Base-by-base conservation (phyloP, 2,113 vertebrate genomes). In the Irena cyanogastra region DNA sequence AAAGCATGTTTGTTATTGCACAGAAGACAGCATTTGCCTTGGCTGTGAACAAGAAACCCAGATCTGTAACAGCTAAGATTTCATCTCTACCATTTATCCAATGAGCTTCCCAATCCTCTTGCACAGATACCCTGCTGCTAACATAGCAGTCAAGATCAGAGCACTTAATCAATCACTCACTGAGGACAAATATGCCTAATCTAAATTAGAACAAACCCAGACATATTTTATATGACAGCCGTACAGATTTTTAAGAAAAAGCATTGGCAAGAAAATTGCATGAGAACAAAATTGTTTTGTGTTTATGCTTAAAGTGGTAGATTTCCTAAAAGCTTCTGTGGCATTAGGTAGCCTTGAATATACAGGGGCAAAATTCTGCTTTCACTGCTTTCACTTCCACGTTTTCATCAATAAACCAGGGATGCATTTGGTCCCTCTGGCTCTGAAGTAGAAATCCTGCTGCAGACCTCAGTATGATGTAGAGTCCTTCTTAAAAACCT, bases 101-200 rank as follows among this genome's bases (percentile, higher is more conserved):
- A 82, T 82, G 94, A 95, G 93, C 65, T 86, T 95, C 81, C 77
- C 91, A 81, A 78, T 61, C 75, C 85, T 81, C 90, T 56, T 88
- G 95, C 84, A 19, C 85, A 95, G 96, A 96, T 95, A 89, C 94
- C 97, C 97, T 57, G 94, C 95, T 97, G 96, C 90, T 97, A 94
- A 89, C 94, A 89, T 96, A 96, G 92, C 93, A 97, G 96, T 97
- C 92, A 93, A 84, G 96, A 97, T 97, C 97, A 96, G 96, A 95
- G 95, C 94, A 95, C 97, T 97, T 97, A 95, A 97, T 97, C 97
- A 97, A 96, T 97, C 97, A 96, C 93, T 90, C 96, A 72, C 94
- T 47, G 81, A 95, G 94, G 96, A 96, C 95, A 94, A 94, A 96
- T 96, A 95, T 63, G 89, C 19, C 53, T 97, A 95, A 94, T 96